Evolutionary conservation across 2,113 vertebrate genomes (phyloP).

Genomic region (Pelecanoides urinatrix): DNA sequence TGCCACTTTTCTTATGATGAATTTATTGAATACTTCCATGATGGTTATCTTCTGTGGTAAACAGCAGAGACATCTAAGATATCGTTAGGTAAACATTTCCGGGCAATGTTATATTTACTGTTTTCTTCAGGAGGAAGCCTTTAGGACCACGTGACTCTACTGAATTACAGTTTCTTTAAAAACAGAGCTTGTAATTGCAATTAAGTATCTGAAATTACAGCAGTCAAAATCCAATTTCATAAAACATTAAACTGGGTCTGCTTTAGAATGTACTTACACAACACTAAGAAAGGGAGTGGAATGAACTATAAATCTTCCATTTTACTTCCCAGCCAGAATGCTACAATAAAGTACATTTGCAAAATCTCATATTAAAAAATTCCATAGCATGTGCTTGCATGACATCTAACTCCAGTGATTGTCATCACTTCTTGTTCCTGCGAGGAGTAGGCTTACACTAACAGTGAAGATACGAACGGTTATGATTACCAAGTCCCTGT

Average conservation of each 20-base stretch:
- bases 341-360: neutral
- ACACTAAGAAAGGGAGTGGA: neutral
- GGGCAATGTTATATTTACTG: neutral
- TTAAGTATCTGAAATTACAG: constrained; percentile 55
- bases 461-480: neutral
- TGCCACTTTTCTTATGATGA: neutral
- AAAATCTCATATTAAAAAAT: neutral
- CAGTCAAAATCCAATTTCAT: constrained; percentile 43
- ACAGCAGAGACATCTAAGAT: neutral
- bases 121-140: neutral
- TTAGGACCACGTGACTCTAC: neutral
- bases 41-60: neutral
- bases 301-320: neutral
- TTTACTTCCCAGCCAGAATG: neutral
- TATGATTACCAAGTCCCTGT: neutral
- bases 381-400: neutral
- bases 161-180: constrained; percentile 11
- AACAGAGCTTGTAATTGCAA: constrained; percentile 27
- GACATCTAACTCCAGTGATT: neutral
- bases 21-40: neutral
- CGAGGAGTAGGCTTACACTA: neutral
- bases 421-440: neutral
- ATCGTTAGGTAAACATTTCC: neutral
- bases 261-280: constrained; percentile 14
- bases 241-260: constrained; percentile 37